These are phyloP conservation scores for Pinctada fucata DNA, from an alignment of 2,888 invertebrate species.

Conservation along the genomic window DNA sequence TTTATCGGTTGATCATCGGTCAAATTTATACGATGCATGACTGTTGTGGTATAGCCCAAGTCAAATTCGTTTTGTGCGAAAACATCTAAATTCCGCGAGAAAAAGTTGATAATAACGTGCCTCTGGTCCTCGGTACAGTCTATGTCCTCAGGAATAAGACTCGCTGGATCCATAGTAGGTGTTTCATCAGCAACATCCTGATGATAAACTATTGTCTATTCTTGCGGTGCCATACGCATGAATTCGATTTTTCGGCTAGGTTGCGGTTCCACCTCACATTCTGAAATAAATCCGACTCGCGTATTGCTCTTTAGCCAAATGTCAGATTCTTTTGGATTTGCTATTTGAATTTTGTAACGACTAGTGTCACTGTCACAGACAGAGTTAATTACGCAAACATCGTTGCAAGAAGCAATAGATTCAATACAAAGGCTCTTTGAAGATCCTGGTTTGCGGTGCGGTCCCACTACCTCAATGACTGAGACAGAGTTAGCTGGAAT, in stretches of 20 bases:
- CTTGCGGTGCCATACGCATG: background rate
- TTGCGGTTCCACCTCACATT: background rate
- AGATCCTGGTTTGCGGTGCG: background rate
- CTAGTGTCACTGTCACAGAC: background rate
- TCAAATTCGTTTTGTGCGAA: constrained; percentile 21
- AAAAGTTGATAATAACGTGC: constrained; percentile 4
- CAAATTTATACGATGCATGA: constrained; percentile 29
- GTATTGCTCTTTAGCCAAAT: constrained; percentile 5
- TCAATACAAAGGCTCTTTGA: constrained; percentile 19
- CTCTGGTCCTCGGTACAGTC: constrained; percentile 2
- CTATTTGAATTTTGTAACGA: background rate
- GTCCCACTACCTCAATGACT: constrained; percentile 10
- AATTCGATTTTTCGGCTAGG: constrained; percentile 1
- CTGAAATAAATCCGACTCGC: background rate
- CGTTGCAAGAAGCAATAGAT: background rate
- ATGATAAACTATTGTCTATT: constrained; percentile 4
- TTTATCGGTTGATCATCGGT: constrained; percentile 22
- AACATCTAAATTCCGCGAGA: constrained; percentile 19
- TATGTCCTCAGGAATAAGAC: constrained; percentile 9
- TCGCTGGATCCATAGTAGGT: background rate
- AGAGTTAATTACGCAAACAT: constrained; percentile 7
- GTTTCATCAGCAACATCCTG: background rate
- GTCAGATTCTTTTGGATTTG: background rate
- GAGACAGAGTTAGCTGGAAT: constrained; percentile 7
- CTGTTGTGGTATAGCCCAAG: constrained; percentile 29